phyloP scores from a whole-genome alignment of 2,888 invertebrate genomes.

The Ethmia dodecea region DNA sequence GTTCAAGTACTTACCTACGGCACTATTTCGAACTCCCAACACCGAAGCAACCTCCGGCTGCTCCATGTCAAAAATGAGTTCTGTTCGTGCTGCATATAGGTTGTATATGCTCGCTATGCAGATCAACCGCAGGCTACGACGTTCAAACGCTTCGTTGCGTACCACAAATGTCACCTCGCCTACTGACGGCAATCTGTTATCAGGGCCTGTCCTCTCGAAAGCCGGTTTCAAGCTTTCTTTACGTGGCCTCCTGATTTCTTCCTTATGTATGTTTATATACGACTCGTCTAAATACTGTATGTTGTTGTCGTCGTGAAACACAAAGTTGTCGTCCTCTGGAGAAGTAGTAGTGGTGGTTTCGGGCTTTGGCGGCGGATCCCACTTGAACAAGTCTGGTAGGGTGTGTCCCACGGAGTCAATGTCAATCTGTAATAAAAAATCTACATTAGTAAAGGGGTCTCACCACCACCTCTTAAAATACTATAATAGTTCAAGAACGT shows the following conservation, averaged over 20 bases:
- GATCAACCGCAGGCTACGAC: conserved; percentile 80
- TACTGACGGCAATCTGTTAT: conserved; percentile 57
- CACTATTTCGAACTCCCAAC: conserved; percentile 82
- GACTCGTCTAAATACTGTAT: conserved; percentile 68
- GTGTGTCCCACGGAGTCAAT: conserved; percentile 59
- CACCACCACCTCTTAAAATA: too few relatives aligned
- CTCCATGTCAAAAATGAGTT: conserved; percentile 83
- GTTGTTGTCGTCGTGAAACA: conserved; percentile 65
- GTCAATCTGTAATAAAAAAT: conserved; percentile 51
- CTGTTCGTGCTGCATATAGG: conserved; percentile 80
- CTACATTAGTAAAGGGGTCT: too few relatives aligned
- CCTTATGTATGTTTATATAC: conserved; percentile 65
- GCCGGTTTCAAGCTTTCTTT: conserved; percentile 53
- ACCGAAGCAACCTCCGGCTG: conserved; percentile 86
- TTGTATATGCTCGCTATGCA: conserved; percentile 84
- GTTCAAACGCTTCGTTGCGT: conserved; percentile 79
- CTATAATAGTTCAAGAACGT: too few relatives aligned
- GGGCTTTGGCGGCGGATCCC: conserved; percentile 60
- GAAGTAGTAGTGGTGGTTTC: conserved; percentile 63
- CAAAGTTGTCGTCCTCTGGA: conserved; percentile 60
- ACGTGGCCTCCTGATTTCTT: conserved; percentile 61
- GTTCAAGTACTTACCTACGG: conserved; percentile 66
- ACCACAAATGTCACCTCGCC: conserved; percentile 79
- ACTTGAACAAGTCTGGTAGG: conserved; percentile 66
- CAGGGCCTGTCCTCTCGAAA: conserved; percentile 60